Percentiles rank a stretch among this genome's conserved stretches.
phyloP scores from a whole-genome alignment of 2,888 invertebrate species.

The Argyresthia albistria region DNA sequence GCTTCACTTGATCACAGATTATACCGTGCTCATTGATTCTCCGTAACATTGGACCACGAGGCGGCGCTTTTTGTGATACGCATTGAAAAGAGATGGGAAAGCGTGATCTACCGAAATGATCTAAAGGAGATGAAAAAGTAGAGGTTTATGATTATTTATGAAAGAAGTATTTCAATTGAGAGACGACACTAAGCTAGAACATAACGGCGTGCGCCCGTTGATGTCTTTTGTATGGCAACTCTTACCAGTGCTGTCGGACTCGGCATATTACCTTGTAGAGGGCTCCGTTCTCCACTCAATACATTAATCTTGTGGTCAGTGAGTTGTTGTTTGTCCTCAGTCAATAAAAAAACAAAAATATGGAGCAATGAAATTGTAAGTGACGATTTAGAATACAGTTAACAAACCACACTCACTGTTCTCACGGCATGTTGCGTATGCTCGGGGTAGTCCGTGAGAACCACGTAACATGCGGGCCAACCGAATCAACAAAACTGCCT shows the following conservation, averaged over 20 bases:
- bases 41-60: constrained; percentile 4
- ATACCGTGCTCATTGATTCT: constrained; percentile 29
- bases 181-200: too few species aligned
- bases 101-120: too few species aligned
- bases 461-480: constrained; percentile 20
- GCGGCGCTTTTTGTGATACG: not conserved
- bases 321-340: not conserved
- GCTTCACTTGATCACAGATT: constrained; percentile 31
- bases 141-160: too few species aligned
- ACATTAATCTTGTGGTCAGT: not conserved
- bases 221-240: constrained; percentile 13
- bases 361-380: constrained; percentile 56
- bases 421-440: constrained; percentile 56
- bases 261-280: too few species aligned
- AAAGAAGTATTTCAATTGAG: too few species aligned
- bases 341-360: constrained; percentile 18
- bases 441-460: constrained; percentile 47
- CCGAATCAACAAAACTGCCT: not conserved
- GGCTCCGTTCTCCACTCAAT: too few species aligned
- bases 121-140: too few species aligned
- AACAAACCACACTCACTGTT: constrained; percentile 48
- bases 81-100: too few species aligned
- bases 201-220: constrained; percentile 9
- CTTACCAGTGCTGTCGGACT: too few species aligned
- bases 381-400: constrained; percentile 50